These are phyloP conservation scores for Pollenia amentaria DNA, from an alignment of 2,888 invertebrate species.

Conservation along the genomic window DNA sequence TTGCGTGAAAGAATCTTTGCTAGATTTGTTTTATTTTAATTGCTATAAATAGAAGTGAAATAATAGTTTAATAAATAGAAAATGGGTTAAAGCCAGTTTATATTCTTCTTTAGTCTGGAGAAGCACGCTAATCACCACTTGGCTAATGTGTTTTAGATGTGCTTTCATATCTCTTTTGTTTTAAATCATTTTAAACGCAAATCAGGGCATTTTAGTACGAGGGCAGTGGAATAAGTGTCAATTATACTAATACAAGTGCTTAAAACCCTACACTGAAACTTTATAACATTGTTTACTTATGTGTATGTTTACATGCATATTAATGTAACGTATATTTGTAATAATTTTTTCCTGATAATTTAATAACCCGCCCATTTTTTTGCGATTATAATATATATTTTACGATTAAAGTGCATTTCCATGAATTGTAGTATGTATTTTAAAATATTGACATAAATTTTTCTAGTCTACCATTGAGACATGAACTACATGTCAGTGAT, in stretches of 20 bases:
- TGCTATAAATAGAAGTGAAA: neutral
- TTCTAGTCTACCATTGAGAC: slow-evolving; percentile 46
- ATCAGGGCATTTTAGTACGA: neutral
- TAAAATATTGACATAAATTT: slow-evolving; percentile 22
- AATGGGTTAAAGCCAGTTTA: neutral
- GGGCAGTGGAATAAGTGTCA: neutral
- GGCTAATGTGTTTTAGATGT: neutral
- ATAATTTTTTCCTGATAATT: slow-evolving; percentile 12
- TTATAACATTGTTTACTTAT: neutral
- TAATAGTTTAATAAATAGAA: neutral
- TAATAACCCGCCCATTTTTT: slow-evolving; percentile 17
- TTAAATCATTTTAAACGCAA: neutral
- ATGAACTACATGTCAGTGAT: slow-evolving; percentile 45
- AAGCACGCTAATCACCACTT: neutral
- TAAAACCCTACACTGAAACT: neutral
- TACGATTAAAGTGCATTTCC: slow-evolving; percentile 24
- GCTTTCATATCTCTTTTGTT: neutral
- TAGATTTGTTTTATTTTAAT: too few relatives aligned
- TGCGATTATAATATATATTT: neutral
- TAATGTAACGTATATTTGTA: slow-evolving; percentile 19
- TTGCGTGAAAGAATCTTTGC: too few relatives aligned
- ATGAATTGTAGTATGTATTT: neutral
- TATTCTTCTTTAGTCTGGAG: too few relatives aligned
- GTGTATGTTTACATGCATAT: neutral
- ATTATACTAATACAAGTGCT: neutral